These are phyloP conservation scores for Deilephila elpenor DNA, from an alignment of 2,888 invertebrate genomes.

Conservation along the genomic window DNA sequence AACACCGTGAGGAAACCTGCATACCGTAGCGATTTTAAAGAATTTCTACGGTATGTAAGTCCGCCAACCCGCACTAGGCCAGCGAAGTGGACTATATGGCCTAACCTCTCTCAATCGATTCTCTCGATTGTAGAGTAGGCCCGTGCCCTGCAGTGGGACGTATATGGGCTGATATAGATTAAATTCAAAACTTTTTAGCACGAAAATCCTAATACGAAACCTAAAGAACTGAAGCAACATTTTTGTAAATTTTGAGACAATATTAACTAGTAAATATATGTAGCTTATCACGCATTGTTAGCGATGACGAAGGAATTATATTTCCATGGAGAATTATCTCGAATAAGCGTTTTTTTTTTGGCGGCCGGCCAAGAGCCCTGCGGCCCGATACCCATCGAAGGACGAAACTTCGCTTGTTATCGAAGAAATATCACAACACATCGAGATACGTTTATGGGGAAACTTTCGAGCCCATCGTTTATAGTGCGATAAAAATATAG, in stretches of 20 bases:
- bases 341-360: slow-evolving; percentile 46
- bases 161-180: too few species aligned
- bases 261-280: background rate
- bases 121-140: too few species aligned
- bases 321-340: slow-evolving; percentile 2
- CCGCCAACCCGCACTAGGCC: too few species aligned
- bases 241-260: background rate
- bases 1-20: too few species aligned
- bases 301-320: background rate
- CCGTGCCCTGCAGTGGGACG: too few species aligned
- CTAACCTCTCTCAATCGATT: too few species aligned
- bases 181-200: background rate
- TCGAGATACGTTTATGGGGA: slow-evolving; percentile 69
- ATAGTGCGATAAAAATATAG: slow-evolving; percentile 18
- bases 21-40: too few species aligned
- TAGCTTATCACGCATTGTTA: background rate
- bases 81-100: too few species aligned
- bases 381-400: slow-evolving; percentile 59
- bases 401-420: slow-evolving; percentile 79
- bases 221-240: too few species aligned
- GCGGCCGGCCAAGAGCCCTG: slow-evolving; percentile 47
- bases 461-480: slow-evolving; percentile 65
- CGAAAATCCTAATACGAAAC: too few species aligned
- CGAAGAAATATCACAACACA: slow-evolving; percentile 78
- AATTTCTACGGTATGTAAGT: too few species aligned